phyloP scores from a whole-genome alignment of 2,888 invertebrate species.

The Eurytoma adleriae region DNA sequence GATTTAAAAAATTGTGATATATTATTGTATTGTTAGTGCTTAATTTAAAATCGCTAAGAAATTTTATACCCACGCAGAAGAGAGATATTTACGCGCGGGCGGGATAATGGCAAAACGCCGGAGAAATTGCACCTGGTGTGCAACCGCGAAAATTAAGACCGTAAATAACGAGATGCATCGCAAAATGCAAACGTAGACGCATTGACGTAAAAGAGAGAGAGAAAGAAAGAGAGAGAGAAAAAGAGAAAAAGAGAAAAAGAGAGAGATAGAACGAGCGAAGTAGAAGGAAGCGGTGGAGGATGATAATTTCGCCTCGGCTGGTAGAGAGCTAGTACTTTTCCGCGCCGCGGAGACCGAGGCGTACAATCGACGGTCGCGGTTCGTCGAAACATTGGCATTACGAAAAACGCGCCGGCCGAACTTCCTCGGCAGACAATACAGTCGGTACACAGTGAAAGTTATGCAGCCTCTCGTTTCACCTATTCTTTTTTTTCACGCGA shows the following conservation, averaged over 20 bases:
- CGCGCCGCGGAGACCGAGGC: background rate
- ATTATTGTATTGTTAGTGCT: conserved; percentile 35
- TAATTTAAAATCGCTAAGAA: conserved; percentile 49
- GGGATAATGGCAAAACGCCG: background rate
- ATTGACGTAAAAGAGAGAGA: conserved; percentile 1
- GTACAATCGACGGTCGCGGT: conserved; percentile 32
- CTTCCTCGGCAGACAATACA: background rate
- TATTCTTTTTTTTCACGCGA: no score
- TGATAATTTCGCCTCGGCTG: conserved; percentile 39
- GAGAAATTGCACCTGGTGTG: conserved; percentile 9
- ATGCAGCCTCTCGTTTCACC: no score
- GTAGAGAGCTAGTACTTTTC: conserved; percentile 33
- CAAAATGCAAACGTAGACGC: conserved; percentile 2
- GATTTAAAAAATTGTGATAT: conserved; percentile 56
- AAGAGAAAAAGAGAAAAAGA: background rate
- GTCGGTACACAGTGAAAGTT: no score
- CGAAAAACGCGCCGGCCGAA: background rate
- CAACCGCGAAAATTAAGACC: conserved; percentile 28
- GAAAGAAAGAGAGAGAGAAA: background rate
- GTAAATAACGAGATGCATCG: conserved; percentile 36
- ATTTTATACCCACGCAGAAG: conserved; percentile 8
- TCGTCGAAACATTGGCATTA: conserved; percentile 28
- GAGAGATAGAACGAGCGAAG: background rate
- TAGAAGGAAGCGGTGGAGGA: conserved; percentile 32
- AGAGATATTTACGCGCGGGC: conserved; percentile 1